Conservation (phyloP, 2,888 invertebrate species). For the Keiferia lycopersicella region DNA sequence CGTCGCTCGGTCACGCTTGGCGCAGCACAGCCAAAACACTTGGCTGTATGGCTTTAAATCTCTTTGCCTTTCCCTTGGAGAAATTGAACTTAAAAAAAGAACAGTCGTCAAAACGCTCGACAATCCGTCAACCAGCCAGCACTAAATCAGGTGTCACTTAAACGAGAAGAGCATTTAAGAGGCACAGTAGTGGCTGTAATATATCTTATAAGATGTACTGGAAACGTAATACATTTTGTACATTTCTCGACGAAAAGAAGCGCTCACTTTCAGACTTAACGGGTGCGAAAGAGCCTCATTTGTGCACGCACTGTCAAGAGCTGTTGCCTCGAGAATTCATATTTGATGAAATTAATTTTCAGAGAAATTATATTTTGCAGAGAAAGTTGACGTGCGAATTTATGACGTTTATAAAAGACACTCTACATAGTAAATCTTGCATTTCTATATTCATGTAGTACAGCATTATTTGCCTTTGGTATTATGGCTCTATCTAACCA, state of each 20-base stretch:
- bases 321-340: constrained; percentile 17
- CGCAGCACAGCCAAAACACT: not conserved
- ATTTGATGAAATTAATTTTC: constrained; percentile 17
- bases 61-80: too few species aligned
- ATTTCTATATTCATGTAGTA: not conserved
- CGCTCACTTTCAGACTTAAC: constrained; percentile 14
- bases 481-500: not conserved
- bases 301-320: constrained; percentile 17
- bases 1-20: not conserved
- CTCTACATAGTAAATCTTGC: not conserved
- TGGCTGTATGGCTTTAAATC: too few species aligned
- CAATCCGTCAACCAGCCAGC: constrained; percentile 34
- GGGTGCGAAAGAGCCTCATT: constrained; percentile 17
- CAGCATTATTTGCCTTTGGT: not conserved
- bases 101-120: constrained; percentile 12
- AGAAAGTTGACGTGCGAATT: constrained; percentile 12
- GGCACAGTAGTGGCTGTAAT: constrained; percentile 32
- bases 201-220: constrained; percentile 34
- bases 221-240: constrained; percentile 3
- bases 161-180: constrained; percentile 29
- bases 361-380: constrained; percentile 4
- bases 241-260: constrained; percentile 13
- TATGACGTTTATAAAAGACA: constrained; percentile 7
- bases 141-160: constrained; percentile 39
- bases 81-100: too few species aligned